Base-by-base conservation (phyloP, 2,888 invertebrate genomes). In the Sisyra terminalis region DNA sequence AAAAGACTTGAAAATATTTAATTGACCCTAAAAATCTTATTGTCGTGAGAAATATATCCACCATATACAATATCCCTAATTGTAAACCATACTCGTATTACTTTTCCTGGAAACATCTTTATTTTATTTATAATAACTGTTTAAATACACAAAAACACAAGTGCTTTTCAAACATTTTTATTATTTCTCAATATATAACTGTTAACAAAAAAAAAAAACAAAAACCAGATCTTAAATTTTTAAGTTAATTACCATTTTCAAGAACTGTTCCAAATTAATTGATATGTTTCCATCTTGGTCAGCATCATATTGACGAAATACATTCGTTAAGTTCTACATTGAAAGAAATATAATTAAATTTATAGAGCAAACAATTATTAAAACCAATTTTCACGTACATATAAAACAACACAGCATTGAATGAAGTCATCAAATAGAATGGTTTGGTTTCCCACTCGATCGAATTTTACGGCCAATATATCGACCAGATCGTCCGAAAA, bases 351-450 rank as follows among this genome's bases (percentile, higher is more conserved):
- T 3, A 34, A 34, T 14, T 30, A 10, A 34, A 34, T 34, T 34
- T 34, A 34, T 11, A 30, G 10, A 14, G 11, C 34, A 34, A 5
- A 3, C 15, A 14, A 34, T 3, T 30, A 11, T 14, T 34, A 3
- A 24, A 5, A 34, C 7, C 7, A 10, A 10, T 14, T 39, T 29
- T 24, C 34, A 61, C 68, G 78, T 67, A 87, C 87, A 66, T 87
- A 81, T 52, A 90, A 65, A 32, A 83, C 79, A 44, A 90, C 75
- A 58, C 88, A 88, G 57, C 88, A 87, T 58, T 92, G 92, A 51
- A 93, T 90, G 58, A 93, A 93, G 58, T 94, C 93, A 65, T 94
- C 93, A 63, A 94, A 94, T 39, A 85, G 74, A 50, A 94, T 83
- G 6, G 78, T 80, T 30, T 86, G 84, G 31, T 70, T 65, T 8